Evolutionary conservation across 2,797 vertebrate genomes (phyloP).

Genomic region (Phylloscopus collybita): DNA sequence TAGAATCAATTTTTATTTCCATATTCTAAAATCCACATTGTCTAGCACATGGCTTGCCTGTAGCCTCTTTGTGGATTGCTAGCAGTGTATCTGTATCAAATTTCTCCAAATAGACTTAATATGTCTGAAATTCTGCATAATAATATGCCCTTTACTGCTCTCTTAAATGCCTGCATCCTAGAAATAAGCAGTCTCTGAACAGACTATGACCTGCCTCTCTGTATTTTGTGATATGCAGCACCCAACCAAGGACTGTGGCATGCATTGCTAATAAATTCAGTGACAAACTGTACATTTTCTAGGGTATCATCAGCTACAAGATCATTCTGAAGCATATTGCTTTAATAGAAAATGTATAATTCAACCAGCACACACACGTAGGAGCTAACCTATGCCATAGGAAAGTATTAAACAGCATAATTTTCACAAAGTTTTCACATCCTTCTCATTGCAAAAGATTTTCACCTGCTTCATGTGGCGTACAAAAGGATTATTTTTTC

Average conservation of each 20-base stretch:
- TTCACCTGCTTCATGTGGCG: not conserved
- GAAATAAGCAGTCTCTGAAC: not conserved
- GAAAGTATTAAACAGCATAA: not conserved
- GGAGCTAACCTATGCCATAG: not conserved
- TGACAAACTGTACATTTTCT: not conserved
- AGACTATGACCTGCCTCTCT: not conserved
- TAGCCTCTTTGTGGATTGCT: not conserved
- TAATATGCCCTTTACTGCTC: not conserved
- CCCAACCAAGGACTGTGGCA: not conserved
- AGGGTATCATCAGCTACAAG: not conserved
- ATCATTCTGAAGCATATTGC: not conserved
- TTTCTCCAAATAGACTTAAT: not conserved
- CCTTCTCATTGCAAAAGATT: slow-evolving; percentile 1
- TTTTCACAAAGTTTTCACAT: slow-evolving; percentile 40
- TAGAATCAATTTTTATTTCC: not conserved
- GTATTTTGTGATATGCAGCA: slow-evolving; percentile 10
- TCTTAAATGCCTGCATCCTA: not conserved
- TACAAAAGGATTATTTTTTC: slow-evolving; percentile 27
- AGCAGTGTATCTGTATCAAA: not conserved
- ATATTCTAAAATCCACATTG: not conserved
- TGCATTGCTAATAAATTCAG: slow-evolving; percentile 16
- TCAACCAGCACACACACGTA: not conserved
- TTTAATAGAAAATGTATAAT: slow-evolving; percentile 30
- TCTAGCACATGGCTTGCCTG: not conserved
- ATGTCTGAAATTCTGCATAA: slow-evolving; percentile 5